phyloP scores from a whole-genome alignment of 2,797 vertebrate genomes.

The Morelia viridis region DNA sequence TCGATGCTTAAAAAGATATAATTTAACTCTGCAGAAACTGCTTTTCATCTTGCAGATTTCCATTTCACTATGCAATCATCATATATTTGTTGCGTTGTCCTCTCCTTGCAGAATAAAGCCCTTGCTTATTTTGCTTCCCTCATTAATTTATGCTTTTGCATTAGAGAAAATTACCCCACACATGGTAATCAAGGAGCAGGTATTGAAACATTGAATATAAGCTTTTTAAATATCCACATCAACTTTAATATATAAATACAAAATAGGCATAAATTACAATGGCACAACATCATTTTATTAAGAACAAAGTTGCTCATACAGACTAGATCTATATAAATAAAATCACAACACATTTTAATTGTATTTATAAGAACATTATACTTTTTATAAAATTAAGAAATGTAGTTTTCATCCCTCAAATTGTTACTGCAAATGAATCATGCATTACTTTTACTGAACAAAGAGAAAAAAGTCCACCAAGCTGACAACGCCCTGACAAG shows the following conservation, averaged over 20 bases:
- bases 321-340: slow-evolving; percentile 82
- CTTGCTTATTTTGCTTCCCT: background rate
- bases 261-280: slow-evolving; percentile 67
- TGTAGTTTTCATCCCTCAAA: slow-evolving; percentile 63
- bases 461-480: slow-evolving; percentile 62
- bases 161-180: background rate
- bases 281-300: slow-evolving; percentile 67
- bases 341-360: slow-evolving; percentile 79
- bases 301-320: slow-evolving; percentile 76
- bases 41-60: slow-evolving; percentile 13
- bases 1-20: slow-evolving; percentile 20
- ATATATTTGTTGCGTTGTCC: background rate
- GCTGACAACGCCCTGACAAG: slow-evolving; percentile 57
- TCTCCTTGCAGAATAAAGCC: background rate
- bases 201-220: slow-evolving; percentile 37
- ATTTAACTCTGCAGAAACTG: slow-evolving; percentile 24
- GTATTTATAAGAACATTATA: slow-evolving; percentile 72
- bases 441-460: slow-evolving; percentile 70
- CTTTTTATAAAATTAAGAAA: slow-evolving; percentile 73
- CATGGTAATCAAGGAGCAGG: slow-evolving; percentile 10
- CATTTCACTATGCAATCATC: background rate
- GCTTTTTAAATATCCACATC: slow-evolving; percentile 48
- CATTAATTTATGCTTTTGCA: slow-evolving; percentile 11
- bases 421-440: slow-evolving; percentile 70
- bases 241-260: slow-evolving; percentile 64